Evolutionary conservation across 1,140 invertebrate genomes (phyloP), one percentile per base, ranked within the genome.

Genomic region (Bombus picipes): DNA sequence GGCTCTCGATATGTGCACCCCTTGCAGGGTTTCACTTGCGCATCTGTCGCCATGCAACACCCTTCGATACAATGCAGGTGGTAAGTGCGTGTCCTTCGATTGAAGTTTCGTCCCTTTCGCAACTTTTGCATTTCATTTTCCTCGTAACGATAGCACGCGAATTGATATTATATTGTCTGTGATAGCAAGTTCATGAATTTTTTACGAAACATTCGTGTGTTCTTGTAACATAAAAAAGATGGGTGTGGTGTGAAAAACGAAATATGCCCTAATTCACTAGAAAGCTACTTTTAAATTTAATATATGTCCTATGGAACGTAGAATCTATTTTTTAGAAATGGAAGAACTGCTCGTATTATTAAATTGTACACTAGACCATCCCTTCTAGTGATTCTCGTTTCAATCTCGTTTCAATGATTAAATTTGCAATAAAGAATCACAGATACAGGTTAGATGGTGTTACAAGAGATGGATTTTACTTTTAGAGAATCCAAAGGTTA

Each of bases 21-120:
- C 80, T 80, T 91, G 82, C 75, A 89, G 87, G 87, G 88, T 89
- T 93, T 93, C 92, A 78, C 82, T 6, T 70, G 57, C 88, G 87
- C 92, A 92, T 92, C 90, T 93, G 92, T 87, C 80, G 81, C 85
- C 80, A 86, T 74, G 89, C 84, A 88, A 81, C 83, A 92, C 83
- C 83, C 88, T 87, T 81, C 86, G 87, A 92, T 87, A 81, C 89
- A 6, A 81, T 78, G 86, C 90, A 93, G 89, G 86, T 92, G 89
- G 88, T 89, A 88, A 43, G 37, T 85, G 81, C 81, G 84, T 86
- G 81, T 84, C 74, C 65, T 80, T 83, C 79, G 80, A 76, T 81
- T 59, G 8, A 39, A 47, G 22, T 62, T 37, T 47, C 57, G 18
- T 73, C 65, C 82, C 12, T 41, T 22, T 39, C 37, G 5, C 3